Evolutionary conservation across 2,888 invertebrate genomes (phyloP).

Genomic region (Camponotus fellah): DNA sequence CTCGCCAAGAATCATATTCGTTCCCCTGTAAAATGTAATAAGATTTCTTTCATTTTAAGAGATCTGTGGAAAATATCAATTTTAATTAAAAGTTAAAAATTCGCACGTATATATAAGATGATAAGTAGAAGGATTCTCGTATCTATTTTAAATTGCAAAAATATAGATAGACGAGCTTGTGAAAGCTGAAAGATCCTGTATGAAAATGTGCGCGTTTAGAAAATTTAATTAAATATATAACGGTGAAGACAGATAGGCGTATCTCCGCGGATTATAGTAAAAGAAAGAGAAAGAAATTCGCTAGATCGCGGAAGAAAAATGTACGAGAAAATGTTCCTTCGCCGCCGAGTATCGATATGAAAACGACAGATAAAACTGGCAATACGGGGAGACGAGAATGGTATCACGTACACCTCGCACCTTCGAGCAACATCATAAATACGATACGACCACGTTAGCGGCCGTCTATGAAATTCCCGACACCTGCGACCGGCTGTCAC

Average conservation of each 20-base stretch:
- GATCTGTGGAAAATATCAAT: not conserved
- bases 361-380: slow-evolving; percentile 39
- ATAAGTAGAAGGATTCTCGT: not conserved
- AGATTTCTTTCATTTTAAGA: not conserved
- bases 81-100: not conserved
- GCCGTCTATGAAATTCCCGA: slow-evolving; percentile 55
- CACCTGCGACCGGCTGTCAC: slow-evolving; percentile 51
- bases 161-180: not conserved
- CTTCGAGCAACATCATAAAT: slow-evolving; percentile 54
- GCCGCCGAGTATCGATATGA: slow-evolving; percentile 19
- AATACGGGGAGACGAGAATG: not conserved
- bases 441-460: slow-evolving; percentile 52
- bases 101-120: not conserved
- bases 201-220: not conserved
- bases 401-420: slow-evolving; percentile 18
- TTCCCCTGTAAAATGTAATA: not conserved
- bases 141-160: not conserved
- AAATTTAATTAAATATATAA: slow-evolving; percentile 2
- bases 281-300: not conserved
- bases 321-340: slow-evolving; percentile 12
- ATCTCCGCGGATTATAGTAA: not conserved
- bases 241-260: not conserved
- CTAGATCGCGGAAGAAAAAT: slow-evolving; percentile 6
- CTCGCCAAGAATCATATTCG: not conserved
- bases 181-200: not conserved